A percentile compares a stretch with the other conserved stretches of the same genome.
These are phyloP conservation scores for Rhynchonycteris naso DNA, from an alignment of 2,797 vertebrate genomes.

Conservation along the genomic window DNA sequence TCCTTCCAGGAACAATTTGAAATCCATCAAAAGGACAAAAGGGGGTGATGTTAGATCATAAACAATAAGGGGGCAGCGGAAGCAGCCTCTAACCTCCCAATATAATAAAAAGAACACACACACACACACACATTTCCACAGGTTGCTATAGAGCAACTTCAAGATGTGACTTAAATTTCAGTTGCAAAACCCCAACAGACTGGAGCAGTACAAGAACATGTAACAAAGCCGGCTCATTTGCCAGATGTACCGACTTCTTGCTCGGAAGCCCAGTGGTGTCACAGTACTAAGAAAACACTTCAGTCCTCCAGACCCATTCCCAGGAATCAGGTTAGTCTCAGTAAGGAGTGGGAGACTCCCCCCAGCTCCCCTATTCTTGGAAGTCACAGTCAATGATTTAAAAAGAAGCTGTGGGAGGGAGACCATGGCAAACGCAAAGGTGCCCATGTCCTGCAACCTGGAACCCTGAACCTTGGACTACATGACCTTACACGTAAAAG, in stretches of 20 bases:
- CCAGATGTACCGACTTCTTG: neutral
- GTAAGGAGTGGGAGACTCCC: neutral
- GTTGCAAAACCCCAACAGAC: constrained; percentile 6
- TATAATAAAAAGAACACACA: constrained; percentile 41
- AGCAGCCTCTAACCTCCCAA: neutral
- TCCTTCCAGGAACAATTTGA: constrained; percentile 60
- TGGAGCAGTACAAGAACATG: constrained; percentile 4
- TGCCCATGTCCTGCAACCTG: neutral
- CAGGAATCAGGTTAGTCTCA: neutral
- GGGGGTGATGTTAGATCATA: constrained; percentile 38
- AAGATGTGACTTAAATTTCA: constrained; percentile 26
- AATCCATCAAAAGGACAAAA: constrained; percentile 65
- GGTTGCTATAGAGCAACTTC: constrained; percentile 63
- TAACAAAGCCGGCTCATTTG: neutral
- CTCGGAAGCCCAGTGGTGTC: constrained; percentile 38
- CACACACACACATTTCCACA: neutral
- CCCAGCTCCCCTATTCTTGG: neutral
- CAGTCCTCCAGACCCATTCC: constrained; percentile 31
- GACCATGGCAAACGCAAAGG: neutral
- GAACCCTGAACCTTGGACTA: neutral
- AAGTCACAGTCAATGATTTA: constrained; percentile 38
- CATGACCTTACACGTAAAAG: neutral
- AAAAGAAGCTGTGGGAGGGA: neutral
- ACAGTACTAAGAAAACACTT: constrained; percentile 42
- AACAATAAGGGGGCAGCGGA: neutral